Conservation (phyloP, 2,888 invertebrate species). For the Idaea straminata region DNA sequence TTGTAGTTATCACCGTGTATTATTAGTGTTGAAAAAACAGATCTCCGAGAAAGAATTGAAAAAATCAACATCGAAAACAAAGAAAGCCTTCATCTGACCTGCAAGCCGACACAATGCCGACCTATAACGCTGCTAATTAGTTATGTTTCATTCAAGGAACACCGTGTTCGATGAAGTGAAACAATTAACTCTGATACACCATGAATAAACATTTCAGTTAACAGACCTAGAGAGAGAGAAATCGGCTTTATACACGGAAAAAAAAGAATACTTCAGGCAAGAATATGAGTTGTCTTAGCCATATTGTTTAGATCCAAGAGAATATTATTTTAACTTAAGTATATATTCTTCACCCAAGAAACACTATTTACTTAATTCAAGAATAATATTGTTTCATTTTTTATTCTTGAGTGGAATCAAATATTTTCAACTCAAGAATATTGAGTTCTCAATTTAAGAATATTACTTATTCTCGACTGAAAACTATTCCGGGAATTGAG, state of each 20-base stretch:
- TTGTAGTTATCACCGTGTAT: conserved; percentile 58
- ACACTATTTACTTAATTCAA: no score
- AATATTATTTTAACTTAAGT: no score
- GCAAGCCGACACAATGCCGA: conserved; percentile 56
- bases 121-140: conserved; percentile 69
- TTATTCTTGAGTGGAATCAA: no score
- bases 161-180: conserved; percentile 51
- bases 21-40: conserved; percentile 45
- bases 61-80: conserved; percentile 69
- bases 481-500: no score
- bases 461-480: no score
- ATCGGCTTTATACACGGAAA: not conserved
- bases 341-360: no score
- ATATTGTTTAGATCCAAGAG: no score
- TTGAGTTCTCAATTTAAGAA: no score
- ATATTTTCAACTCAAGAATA: no score
- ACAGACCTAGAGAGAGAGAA: conserved; percentile 26
- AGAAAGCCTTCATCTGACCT: conserved; percentile 66
- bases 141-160: conserved; percentile 60
- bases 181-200: conserved; percentile 46
- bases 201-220: conserved; percentile 36
- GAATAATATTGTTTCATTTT: no score
- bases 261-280: no score
- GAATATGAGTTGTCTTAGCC: no score
- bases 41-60: conserved; percentile 57